Evolutionary conservation across 2,888 invertebrate species (phyloP), one percentile per base, ranked within the genome.

Genomic region (Gisinianus flammeolus): DNA sequence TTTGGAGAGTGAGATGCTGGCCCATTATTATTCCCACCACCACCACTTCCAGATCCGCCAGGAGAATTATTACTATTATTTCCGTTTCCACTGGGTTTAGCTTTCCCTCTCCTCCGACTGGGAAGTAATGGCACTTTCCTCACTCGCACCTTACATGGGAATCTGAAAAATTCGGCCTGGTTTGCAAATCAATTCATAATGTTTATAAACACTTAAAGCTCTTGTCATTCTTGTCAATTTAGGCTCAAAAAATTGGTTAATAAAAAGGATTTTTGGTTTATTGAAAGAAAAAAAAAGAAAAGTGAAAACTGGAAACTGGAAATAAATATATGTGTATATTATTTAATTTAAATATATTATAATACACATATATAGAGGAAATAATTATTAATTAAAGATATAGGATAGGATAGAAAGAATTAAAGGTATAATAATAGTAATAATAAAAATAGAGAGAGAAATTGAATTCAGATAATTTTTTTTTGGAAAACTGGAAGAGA

Each of bases 71-170:
- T 35, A 54, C 69, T 54, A 22, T 28, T 24, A 26, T 72, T 62
- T 8, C 76, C 56, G 3, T 54, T 28, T 26, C 58, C 35, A 52
- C 82, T 78, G 4, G 78, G 75, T 24, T 81, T 81, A n/a, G 80
- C 79, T 69, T 84, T 84, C 10, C 82, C 83, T 28, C 84, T 71
- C 19, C 83, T 74, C 19, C 84, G 90, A 85, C 95, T 94, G 0
- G 95, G 94, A 85, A 93, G 92, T 12, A 95, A 88, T 0, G 96
- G 96, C 12, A 93, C 93, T 2, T 93, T 92, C 76, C 96, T 90
- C 30, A 95, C 92, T 83, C 95, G 90, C 28, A 95, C 94, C 88
- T 94, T 94, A 88, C 94, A 93, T 66, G 95, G 93, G 87, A 92
- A 97, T 87, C 94, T 94, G 86, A 72, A 89, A 87, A 86, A 69